Conservation (phyloP, 2,888 invertebrate species). For the Metallyticus violacea region DNA sequence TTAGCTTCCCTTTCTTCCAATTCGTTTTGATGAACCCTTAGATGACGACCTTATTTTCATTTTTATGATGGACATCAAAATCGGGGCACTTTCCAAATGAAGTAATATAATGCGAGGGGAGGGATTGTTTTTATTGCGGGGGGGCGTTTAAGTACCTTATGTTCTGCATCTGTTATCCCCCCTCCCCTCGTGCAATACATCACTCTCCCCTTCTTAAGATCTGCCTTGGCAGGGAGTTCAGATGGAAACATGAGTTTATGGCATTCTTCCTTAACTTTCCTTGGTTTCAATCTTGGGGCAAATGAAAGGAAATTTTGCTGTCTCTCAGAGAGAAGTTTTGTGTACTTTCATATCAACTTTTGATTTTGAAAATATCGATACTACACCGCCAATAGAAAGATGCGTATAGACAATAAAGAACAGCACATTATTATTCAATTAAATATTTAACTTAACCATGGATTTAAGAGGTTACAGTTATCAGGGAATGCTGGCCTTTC, state of each 20-base stretch:
- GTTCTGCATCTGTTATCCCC: conserved; percentile 11
- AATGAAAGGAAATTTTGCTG: too few species aligned
- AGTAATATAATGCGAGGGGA: not conserved
- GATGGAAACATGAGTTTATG: not conserved
- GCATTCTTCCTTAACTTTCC: too few species aligned
- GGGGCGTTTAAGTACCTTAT: not conserved
- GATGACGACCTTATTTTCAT: conserved; percentile 27
- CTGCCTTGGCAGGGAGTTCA: not conserved
- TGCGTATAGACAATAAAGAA: too few species aligned
- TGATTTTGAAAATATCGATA: too few species aligned
- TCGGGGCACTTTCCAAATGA: conserved; percentile 3
- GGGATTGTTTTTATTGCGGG: conserved; percentile 10
- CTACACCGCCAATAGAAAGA: too few species aligned
- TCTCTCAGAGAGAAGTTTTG: too few species aligned
- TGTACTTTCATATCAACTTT: too few species aligned
- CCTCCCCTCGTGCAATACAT: not conserved
- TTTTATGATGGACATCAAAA: conserved; percentile 27
- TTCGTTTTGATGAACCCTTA: conserved; percentile 28
- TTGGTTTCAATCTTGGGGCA: too few species aligned
- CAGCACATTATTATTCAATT: too few species aligned
- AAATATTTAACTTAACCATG: too few species aligned
- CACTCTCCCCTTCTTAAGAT: not conserved
- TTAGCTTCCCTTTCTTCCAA: not conserved
- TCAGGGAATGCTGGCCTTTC: too few species aligned
- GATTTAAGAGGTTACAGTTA: too few species aligned